Base-by-base conservation (phyloP, 1,140 invertebrate genomes). In the Leptoteleia sp. region DNA sequence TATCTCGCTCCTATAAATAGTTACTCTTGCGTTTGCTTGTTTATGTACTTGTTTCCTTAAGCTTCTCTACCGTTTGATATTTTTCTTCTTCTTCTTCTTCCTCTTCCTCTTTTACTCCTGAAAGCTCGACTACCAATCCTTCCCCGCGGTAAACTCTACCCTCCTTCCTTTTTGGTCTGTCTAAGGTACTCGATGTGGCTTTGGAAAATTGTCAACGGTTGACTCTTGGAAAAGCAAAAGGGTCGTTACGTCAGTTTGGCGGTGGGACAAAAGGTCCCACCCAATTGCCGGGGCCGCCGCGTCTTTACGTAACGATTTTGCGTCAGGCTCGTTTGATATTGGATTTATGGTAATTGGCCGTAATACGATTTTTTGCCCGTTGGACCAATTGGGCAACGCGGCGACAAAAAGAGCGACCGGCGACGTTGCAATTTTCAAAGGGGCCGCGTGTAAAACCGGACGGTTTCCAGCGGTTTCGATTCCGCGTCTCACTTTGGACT, bases 171-270 rank as follows among this genome's bases (percentile, higher is more conserved):
- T 76, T 76, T 76, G 72, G 64, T 76, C 45, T 68, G 38, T 54
- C 64, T 61, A 76, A 76, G 72, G 72, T 76, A 76, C 72, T 76
- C 40, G 40, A 38, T 47, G 48, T 50, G 22, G 55, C 64, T 76
- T 76, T 68, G 72, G 72, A 62, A 42, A 12, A 16, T 42, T 43
- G n/a, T 33, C 13, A 27, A 45, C 16, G 31, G 8, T n/a, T 35
- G 15, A 47, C 38, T 62, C 57, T 35, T 48, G 16, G 47, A 43
- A 43, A 40, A 8, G 9, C 0, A 22, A 43, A 43, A 43, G 8
- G 22, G 7, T 1, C 40, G 40, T 43, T 43, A n/a, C 40, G 40
- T 43, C 40, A 29, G 29, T 1, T 31, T 17, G 29, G 19, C 19
- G 19, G 19, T 5, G 19, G 19, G 5, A 22, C 19, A 5, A 3